Conservation (phyloP, 2,113 vertebrate genomes). For the Stegostoma tigrinum region DNA sequence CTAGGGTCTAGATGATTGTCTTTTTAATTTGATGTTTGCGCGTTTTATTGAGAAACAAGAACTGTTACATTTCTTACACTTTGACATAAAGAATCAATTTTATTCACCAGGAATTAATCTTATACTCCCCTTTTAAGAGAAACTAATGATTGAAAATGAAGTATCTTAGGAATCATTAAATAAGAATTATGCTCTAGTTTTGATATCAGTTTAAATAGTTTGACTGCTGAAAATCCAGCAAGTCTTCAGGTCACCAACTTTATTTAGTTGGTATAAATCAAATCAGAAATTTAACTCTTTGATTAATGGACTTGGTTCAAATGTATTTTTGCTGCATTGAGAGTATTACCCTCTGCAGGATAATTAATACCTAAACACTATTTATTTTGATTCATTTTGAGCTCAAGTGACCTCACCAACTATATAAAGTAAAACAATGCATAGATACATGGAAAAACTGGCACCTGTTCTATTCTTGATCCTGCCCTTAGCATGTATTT, state of each 20-base stretch:
- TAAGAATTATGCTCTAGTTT: neutral
- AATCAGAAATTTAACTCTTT: neutral
- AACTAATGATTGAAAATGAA: neutral
- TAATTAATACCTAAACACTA: conserved; percentile 34
- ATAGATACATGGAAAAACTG: conserved; percentile 47
- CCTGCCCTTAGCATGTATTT: no score
- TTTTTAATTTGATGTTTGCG: neutral
- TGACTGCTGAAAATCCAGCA: neutral
- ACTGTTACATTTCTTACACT: neutral
- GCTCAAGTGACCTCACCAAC: conserved; percentile 56
- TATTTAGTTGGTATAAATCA: neutral
- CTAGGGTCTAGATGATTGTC: neutral
- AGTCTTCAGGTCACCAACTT: neutral
- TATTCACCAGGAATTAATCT: neutral
- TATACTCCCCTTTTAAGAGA: neutral
- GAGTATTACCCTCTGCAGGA: neutral
- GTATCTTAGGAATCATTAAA: neutral
- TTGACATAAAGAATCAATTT: neutral
- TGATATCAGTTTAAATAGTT: neutral
- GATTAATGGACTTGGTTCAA: neutral
- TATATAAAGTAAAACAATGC: conserved; percentile 60
- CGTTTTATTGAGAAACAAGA: neutral
- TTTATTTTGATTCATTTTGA: conserved; percentile 48
- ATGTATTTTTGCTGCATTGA: neutral
- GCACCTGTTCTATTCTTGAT: no score